Conservation (phyloP, 2,888 invertebrate species). For the Altica lythri region DNA sequence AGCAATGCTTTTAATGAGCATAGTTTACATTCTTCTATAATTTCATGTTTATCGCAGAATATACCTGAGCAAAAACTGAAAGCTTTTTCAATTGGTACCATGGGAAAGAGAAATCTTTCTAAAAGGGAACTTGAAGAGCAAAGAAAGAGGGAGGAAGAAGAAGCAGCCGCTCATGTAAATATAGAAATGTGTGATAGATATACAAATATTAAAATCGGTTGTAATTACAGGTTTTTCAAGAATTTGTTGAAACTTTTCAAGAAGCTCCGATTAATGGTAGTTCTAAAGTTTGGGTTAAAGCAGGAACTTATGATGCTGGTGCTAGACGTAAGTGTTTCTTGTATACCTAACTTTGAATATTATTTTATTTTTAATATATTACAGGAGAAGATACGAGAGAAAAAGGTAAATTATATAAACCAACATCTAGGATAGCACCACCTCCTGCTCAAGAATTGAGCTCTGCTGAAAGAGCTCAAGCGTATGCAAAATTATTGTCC, state of each 20-base stretch:
- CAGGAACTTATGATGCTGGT: conserved; percentile 95
- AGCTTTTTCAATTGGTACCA: conserved; percentile 75
- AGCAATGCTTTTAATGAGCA: not conserved
- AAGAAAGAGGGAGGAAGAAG: conserved; percentile 85
- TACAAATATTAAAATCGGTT: not conserved
- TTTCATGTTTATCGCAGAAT: conserved; percentile 39
- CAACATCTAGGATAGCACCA: conserved; percentile 73
- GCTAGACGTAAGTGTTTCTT: conserved; percentile 73
- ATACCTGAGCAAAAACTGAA: conserved; percentile 73
- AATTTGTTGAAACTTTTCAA: conserved; percentile 97
- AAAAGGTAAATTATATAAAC: conserved; percentile 91
- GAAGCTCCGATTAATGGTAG: conserved; percentile 74
- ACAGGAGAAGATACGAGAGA: conserved; percentile 86
- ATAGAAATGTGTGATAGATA: conserved; percentile 2
- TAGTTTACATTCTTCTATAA: not conserved
- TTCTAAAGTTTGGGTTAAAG: conserved; percentile 95
- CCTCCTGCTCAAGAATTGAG: conserved; percentile 59
- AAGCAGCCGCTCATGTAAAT: conserved; percentile 86
- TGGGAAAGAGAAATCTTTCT: conserved; percentile 75
- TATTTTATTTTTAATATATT: conserved; percentile 24
- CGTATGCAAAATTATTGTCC: conserved; percentile 68
- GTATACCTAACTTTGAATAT: not conserved
- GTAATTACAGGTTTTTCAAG: conserved; percentile 83
- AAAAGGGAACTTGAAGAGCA: conserved; percentile 85
- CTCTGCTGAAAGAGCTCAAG: conserved; percentile 70